Percentiles rank a stretch among this genome's conserved stretches.
Conservation (phyloP, 2,113 vertebrate species). For the Empidonax traillii region DNA sequence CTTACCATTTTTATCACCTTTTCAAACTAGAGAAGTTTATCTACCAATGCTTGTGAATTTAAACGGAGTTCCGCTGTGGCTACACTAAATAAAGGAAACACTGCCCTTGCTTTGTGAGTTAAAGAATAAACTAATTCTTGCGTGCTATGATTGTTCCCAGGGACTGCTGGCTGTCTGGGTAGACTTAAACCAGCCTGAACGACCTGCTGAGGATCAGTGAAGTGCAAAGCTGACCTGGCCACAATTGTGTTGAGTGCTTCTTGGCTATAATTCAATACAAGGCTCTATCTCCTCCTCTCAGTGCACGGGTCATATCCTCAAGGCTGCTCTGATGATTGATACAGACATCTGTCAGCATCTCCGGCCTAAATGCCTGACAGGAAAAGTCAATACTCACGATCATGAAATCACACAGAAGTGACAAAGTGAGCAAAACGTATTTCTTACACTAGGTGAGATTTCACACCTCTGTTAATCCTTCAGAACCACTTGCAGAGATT, state of each 20-base stretch:
- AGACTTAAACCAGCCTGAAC: neutral
- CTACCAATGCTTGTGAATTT: neutral
- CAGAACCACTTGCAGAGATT: neutral
- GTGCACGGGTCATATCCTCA: neutral
- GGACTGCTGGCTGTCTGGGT: neutral
- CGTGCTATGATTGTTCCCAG: neutral
- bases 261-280: neutral
- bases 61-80: neutral
- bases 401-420: neutral
- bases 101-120: neutral
- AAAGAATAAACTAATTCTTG: neutral
- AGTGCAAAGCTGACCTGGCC: conserved; percentile 17
- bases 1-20: neutral
- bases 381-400: neutral
- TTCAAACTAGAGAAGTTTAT: neutral
- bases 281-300: neutral
- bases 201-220: neutral
- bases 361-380: neutral
- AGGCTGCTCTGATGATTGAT: neutral
- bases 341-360: neutral
- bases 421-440: neutral
- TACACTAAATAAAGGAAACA: neutral
- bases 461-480: neutral
- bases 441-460: neutral
- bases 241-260: neutral